Evolutionary conservation across 2,888 invertebrate species (phyloP).

Genomic region (Rhyacophila evoluta): DNA sequence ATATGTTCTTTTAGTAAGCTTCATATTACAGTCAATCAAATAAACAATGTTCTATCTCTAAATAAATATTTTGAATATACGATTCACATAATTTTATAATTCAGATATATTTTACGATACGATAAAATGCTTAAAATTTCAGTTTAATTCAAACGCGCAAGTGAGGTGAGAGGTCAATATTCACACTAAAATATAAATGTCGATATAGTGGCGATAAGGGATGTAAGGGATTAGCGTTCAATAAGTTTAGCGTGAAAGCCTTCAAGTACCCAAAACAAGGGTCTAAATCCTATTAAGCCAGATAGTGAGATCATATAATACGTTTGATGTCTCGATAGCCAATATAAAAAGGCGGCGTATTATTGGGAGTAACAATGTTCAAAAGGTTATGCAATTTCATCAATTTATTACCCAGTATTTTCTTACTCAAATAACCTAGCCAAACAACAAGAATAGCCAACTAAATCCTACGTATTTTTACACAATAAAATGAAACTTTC

Average conservation of each 20-base stretch:
- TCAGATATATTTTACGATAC: background rate
- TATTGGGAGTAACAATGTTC: background rate
- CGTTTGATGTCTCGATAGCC: background rate
- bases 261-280: constrained; percentile 22
- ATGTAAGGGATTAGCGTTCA: background rate
- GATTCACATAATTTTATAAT: no score
- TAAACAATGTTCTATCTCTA: no score
- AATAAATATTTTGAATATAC: no score
- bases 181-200: background rate
- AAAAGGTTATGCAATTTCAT: background rate
- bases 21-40: no score
- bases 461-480: no score
- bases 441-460: no score
- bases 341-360: background rate
- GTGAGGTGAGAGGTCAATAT: background rate
- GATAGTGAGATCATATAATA: constrained; percentile 22
- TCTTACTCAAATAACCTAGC: no score
- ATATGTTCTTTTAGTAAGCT: no score
- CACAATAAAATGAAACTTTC: no score
- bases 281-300: constrained; percentile 3
- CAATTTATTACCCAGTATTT: background rate
- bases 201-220: background rate
- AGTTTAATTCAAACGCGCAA: background rate
- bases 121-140: background rate
- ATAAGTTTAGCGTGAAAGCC: constrained; percentile 13